Evolutionary conservation across 2,797 vertebrate species (phyloP).

Genomic region (Arvicola amphibius): DNA sequence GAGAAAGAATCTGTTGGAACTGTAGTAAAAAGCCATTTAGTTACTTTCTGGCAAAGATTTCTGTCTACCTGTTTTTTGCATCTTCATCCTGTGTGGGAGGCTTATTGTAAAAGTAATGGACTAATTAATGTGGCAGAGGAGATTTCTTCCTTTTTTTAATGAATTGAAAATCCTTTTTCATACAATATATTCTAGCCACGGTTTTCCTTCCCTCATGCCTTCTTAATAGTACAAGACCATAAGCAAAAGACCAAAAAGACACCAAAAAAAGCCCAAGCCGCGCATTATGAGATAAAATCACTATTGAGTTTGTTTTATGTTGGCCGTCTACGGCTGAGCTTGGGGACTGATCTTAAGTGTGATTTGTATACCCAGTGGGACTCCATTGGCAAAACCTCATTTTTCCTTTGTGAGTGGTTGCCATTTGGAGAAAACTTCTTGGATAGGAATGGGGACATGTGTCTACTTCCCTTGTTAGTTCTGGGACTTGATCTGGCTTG

Average conservation of each 20-base stretch:
- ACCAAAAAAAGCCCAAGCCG: background rate
- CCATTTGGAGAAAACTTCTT: background rate
- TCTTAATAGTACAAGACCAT: background rate
- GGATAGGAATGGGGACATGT: no score
- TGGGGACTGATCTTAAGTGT: background rate
- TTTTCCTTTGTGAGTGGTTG: background rate
- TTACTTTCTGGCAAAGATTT: background rate
- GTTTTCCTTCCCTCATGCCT: background rate
- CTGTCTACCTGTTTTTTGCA: background rate
- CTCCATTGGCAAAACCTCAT: background rate
- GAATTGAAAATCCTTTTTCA: background rate
- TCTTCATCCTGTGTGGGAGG: background rate
- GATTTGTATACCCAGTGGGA: background rate
- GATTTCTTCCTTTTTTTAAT: background rate
- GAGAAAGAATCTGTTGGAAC: background rate
- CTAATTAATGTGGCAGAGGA: background rate
- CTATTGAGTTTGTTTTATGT: background rate
- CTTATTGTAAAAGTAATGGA: background rate
- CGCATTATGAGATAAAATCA: background rate
- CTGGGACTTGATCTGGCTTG: background rate
- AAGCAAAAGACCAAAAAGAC: background rate
- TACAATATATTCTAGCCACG: background rate
- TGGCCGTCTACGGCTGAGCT: no score
- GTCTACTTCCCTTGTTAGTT: background rate
- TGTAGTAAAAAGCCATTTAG: background rate